Conservation (phyloP, 2,797 vertebrate species). For the Gallinago nigripennis region DNA sequence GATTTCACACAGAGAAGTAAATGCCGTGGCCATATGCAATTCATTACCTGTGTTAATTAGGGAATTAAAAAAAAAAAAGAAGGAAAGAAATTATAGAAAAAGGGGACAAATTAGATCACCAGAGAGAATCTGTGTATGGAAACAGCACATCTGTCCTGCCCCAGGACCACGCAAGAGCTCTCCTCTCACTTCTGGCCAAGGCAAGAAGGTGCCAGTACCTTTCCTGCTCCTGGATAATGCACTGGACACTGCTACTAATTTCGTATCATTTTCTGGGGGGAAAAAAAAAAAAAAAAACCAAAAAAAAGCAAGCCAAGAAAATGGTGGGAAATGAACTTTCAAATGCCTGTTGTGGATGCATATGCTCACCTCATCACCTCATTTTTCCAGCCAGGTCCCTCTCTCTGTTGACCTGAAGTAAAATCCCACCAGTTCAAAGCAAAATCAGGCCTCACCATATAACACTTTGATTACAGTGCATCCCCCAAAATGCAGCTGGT, state of each 20-base stretch:
- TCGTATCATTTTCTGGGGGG: not conserved
- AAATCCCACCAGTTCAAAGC: not conserved
- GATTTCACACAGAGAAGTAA: constrained; percentile 67
- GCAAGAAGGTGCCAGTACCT: not conserved
- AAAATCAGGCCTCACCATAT: not conserved
- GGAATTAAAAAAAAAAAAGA: not conserved
- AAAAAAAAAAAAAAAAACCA: too few species aligned
- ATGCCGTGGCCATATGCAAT: constrained; percentile 57
- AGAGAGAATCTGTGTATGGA: not conserved
- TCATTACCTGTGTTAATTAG: constrained; percentile 67
- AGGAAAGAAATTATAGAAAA: not conserved
- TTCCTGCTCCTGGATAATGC: not conserved
- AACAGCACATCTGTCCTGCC: not conserved
- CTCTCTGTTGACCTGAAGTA: not conserved
- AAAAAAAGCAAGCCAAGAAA: not conserved
- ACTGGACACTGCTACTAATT: not conserved
- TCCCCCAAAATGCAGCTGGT: not conserved
- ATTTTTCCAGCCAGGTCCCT: not conserved
- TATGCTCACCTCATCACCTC: not conserved
- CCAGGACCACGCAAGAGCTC: not conserved
- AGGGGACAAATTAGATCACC: not conserved
- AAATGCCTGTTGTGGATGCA: not conserved
- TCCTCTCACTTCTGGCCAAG: not conserved
- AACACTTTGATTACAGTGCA: not conserved
- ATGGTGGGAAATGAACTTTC: not conserved